A percentile compares a stretch with the other conserved stretches of the same genome.
phyloP scores from a whole-genome alignment of 1,140 invertebrate species.

The Drosophila nikananu region DNA sequence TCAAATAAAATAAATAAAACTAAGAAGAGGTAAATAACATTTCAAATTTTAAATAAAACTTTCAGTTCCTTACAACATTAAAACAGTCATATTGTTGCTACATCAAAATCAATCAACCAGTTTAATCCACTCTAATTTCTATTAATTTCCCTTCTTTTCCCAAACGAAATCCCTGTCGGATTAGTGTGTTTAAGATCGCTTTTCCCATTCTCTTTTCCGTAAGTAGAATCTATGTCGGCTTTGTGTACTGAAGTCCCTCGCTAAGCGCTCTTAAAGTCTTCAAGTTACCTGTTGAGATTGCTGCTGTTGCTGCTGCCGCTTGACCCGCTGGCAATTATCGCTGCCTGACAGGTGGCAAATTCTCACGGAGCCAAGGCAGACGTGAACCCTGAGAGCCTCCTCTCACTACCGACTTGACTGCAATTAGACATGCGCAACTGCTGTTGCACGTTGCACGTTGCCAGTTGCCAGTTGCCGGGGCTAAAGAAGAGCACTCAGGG shows the following conservation, averaged over 20 bases:
- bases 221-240: slow-evolving; percentile 52
- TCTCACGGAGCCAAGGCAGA: slow-evolving; percentile 61
- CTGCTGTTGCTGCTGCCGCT: slow-evolving; percentile 32
- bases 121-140: not conserved
- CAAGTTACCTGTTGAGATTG: slow-evolving; percentile 49
- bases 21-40: too few species aligned
- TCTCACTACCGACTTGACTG: slow-evolving; percentile 68
- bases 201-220: slow-evolving; percentile 2
- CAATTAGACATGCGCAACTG: slow-evolving; percentile 80
- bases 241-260: slow-evolving; percentile 20
- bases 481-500: slow-evolving; percentile 57
- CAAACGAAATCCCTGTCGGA: slow-evolving; percentile 9
- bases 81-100: not conserved
- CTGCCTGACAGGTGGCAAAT: slow-evolving; percentile 70
- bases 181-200: slow-evolving; percentile 13
- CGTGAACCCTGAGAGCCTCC: slow-evolving; percentile 59
- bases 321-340: slow-evolving; percentile 79
- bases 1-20: not conserved
- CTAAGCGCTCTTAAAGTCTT: slow-evolving; percentile 44
- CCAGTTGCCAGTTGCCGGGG: slow-evolving; percentile 4
- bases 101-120: not conserved
- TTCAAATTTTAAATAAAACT: not conserved
- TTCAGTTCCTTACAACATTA: not conserved
- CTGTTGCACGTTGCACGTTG: slow-evolving; percentile 25
- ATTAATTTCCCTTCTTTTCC: slow-evolving; percentile 1